Base-by-base conservation (phyloP, 2,797 vertebrate species). In the Dallia pectoralis region DNA sequence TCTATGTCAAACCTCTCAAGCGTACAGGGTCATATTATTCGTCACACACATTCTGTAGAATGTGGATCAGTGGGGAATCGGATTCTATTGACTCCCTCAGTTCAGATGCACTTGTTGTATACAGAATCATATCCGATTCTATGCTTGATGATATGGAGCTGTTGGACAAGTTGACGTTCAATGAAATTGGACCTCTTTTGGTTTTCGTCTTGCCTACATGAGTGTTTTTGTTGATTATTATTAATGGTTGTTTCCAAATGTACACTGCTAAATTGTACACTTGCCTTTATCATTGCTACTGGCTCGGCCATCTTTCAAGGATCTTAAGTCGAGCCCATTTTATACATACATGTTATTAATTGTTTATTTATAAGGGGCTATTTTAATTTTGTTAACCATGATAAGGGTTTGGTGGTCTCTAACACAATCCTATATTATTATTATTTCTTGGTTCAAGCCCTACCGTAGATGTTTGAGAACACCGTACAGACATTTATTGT, bases 101-200 rank as follows among this genome's bases (percentile, higher is more conserved):
- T 71, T 71, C 73, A 67, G 82, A 77, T 85, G 81, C 87, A 87
- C 82, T 84, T 56, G 77, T 86, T 86, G 84, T 86, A 79, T 22
- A 7, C 22, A 44, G 40, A 44, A 44, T 44, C 6, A 25, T 53
- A 71, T 63, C 44, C 33, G 18, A 56, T 74, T 65, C 36, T 30
- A 73, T 33, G 67, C 64, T 74, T 77, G 71, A n/a, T n/a, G n/a
- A n/a, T 56, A 48, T 69, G 9, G 40, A 14, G 33, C 47, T 76
- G 14, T 56, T 40, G 63, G 74, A 77, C 29, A 70, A 67, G 27
- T 59, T n/a, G 32, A n/a, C 48, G 27, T 79, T 75, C 68, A 40
- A 77, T 66, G 63, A 69, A 77, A 70, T 36, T 76, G 59, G 59
- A 47, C 63, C 0, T 44, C 12, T 4, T 25, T 56, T 56, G 71